Base-by-base conservation (phyloP, 2,797 vertebrate genomes). In the Ptychobarbus kaznakovi region DNA sequence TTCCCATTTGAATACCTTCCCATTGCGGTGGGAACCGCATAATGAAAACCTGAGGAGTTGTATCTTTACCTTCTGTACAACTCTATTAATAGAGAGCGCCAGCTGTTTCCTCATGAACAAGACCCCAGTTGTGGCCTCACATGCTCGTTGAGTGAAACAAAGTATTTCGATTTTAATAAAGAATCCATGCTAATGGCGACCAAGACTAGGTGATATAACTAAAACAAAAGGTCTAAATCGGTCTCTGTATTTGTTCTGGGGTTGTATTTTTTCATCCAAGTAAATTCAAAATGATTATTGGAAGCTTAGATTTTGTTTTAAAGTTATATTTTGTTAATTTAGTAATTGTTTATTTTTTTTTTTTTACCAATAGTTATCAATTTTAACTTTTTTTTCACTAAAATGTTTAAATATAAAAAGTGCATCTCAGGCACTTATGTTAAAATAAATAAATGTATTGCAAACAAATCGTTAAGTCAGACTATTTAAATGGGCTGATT, bases 1-100 rank as follows among this genome's bases (percentile, higher is more conserved):
- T 88, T 89, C 84, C 69, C 80, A 89, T 89, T 91, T 86, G 81
- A 93, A 90, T 86, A 63, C 87, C 88, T 88, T 89, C 88, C 83
- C 83, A 73, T 87, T 89, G 89, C 63, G 42, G 90, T 88, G 58
- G 72, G 83, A 88, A 82, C 74, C 65, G 25, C 77, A 66, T 81
- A 80, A 40, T 79, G 77, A 80, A 77, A 79, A 85, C 42, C 74
- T 80, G 78, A 74, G 56, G 51, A 82, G 13, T 72, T 68, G 74
- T 77, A 22, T 20, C 3, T 84, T 84, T 88, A 63, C 66, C 72
- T 89, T 90, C 74, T 84, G 83, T 73, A 88, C 85, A 76, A 75
- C 72, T 85, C 16, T 51, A 70, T 32, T 82, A 89, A 84, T 83
- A 82, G 84, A 80, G 77, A 65, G 42, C 1, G 73, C 28, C 61